These are phyloP conservation scores for Sthenelais limicola DNA, from an alignment of 2,888 invertebrate species.

Conservation along the genomic window DNA sequence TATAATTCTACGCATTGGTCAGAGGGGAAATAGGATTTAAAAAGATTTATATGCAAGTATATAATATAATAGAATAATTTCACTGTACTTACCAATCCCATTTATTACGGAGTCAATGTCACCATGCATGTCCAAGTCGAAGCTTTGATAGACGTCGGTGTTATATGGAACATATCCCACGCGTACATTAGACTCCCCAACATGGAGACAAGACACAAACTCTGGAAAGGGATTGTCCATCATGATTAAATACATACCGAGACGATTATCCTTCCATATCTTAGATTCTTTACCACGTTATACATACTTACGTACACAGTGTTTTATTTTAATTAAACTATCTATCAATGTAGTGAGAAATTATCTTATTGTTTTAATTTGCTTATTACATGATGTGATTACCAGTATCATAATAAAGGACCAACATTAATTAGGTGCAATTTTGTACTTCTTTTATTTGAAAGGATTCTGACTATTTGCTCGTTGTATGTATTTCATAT, in stretches of 20 bases:
- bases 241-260: not conserved
- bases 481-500: no score
- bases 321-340: no score
- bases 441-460: no score
- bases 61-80: not conserved
- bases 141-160: slow-evolving; percentile 42
- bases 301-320: no score
- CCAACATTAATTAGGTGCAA: no score
- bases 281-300: no score
- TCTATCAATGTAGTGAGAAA: no score
- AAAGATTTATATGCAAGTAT: not conserved
- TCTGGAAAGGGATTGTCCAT: not conserved
- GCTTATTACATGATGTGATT: no score
- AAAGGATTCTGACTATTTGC: no score
- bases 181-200: slow-evolving; percentile 34
- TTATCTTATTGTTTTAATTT: no score
- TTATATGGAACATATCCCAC: slow-evolving; percentile 44
- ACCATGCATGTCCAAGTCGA: slow-evolving; percentile 33
- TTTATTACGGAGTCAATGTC: slow-evolving; percentile 20
- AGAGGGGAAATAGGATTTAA: not conserved
- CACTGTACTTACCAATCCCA: slow-evolving; percentile 36
- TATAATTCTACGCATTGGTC: not conserved
- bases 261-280: not conserved
- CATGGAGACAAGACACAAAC: slow-evolving; percentile 38
- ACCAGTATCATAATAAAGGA: no score